These are phyloP conservation scores for Sander lucioperca DNA, from an alignment of 2,113 vertebrate species.

Conservation along the genomic window DNA sequence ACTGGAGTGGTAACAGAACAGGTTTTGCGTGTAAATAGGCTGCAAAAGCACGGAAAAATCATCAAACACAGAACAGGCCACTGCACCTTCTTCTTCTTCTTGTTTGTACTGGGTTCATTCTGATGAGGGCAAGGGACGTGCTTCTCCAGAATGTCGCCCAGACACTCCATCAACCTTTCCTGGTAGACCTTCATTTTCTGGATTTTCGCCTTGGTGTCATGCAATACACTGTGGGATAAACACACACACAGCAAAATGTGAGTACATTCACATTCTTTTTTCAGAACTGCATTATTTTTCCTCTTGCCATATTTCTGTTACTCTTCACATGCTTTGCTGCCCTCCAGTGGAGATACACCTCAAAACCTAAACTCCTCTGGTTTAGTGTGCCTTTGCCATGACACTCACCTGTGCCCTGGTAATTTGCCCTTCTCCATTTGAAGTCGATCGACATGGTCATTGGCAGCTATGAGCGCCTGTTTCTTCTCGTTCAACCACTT, in stretches of 20 bases:
- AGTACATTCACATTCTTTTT: too few species aligned
- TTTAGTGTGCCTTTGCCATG: not conserved
- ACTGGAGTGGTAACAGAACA: not conserved
- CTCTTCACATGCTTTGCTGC: not conserved
- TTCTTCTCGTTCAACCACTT: slow-evolving; percentile 83
- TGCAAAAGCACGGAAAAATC: not conserved
- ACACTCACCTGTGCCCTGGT: slow-evolving; percentile 73
- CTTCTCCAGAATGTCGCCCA: slow-evolving; percentile 78
- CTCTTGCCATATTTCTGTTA: not conserved
- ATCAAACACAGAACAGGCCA: not conserved
- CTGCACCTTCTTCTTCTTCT: slow-evolving; percentile 81
- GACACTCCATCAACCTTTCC: slow-evolving; percentile 77
- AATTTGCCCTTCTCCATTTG: slow-evolving; percentile 68
- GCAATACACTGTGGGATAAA: slow-evolving; percentile 69
- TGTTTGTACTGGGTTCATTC: slow-evolving; percentile 51
- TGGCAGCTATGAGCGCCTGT: slow-evolving; percentile 68
- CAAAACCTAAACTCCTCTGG: not conserved
- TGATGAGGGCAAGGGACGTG: slow-evolving; percentile 77
- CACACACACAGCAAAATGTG: too few species aligned
- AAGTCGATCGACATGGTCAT: slow-evolving; percentile 60
- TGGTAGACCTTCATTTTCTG: slow-evolving; percentile 80
- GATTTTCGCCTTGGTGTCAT: slow-evolving; percentile 81
- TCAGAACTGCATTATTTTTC: not conserved
- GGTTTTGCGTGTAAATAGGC: not conserved
- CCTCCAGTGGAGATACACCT: not conserved